These are phyloP conservation scores for Muntiacus reevesi DNA, from an alignment of 2,113 vertebrate species.

Conservation along the genomic window DNA sequence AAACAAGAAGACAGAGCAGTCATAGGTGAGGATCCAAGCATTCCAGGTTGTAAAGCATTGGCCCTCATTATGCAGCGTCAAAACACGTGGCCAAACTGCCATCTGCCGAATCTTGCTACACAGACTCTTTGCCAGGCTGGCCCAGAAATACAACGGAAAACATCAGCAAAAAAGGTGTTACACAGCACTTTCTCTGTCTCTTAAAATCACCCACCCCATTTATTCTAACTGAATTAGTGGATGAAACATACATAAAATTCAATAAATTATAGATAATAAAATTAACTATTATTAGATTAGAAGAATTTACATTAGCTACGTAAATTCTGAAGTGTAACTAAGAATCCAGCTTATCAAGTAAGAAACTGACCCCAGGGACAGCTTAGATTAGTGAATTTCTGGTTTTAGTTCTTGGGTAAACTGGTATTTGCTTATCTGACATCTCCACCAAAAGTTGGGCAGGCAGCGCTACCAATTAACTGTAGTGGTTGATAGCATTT, in stretches of 20 bases:
- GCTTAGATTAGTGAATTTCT: not conserved
- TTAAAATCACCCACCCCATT: not conserved
- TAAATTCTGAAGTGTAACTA: not conserved
- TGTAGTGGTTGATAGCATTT: not conserved
- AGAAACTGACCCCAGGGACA: not conserved
- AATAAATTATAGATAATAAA: not conserved
- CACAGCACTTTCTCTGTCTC: not conserved
- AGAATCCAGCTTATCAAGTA: not conserved
- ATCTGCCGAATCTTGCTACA: not conserved
- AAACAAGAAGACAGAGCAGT: not conserved
- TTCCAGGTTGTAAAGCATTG: not conserved
- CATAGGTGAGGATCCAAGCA: not conserved
- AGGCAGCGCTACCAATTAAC: not conserved
- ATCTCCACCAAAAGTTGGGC: not conserved
- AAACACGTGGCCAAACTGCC: not conserved
- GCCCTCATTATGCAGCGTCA: not conserved
- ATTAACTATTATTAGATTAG: not conserved
- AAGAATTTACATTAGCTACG: not conserved
- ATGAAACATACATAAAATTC: not conserved
- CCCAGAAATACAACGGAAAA: not conserved
- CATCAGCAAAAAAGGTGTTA: not conserved
- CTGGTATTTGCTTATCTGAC: not conserved
- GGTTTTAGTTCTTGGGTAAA: not conserved
- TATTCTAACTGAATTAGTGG: not conserved
- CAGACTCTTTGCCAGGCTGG: not conserved